Base-by-base conservation (phyloP, 2,113 vertebrate genomes). In the Halichoerus grypus region DNA sequence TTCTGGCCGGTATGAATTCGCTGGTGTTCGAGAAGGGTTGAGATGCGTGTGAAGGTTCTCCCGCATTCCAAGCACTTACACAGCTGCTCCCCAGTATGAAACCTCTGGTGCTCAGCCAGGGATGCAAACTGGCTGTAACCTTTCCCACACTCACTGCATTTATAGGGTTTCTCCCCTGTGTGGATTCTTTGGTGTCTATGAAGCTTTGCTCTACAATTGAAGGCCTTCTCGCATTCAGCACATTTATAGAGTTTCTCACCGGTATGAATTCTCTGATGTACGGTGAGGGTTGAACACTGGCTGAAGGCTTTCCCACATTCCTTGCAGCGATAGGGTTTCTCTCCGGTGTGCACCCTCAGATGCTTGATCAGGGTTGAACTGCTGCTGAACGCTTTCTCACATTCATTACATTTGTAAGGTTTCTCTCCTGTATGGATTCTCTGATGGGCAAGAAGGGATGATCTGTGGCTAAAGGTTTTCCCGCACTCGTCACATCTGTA, bases 271-370 rank as follows among this genome's bases (percentile, higher is more conserved):
- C 97, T 97, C 96, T 97, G 97, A 82, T 98, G 97, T 19, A 98
- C 80, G 22, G 92, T 98, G 63, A 98, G 97, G 19, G 97, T 96
- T 28, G 97, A 98, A 36, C 87, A 97, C 84, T 98, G 97, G 94
- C 98, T 97, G 8, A 98, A 98, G 83, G 97, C 97, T 86, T 98
- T 98, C 10, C 98, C 96, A 89, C 97, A 97, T 16, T 97, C 95
- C n/a, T 94, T 81, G 51, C 97, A 98, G 2, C 33, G 55, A 76
- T 98, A 98, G 1, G 98, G 97, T 61, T 97, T 98, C 86, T 98
- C 96, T 51, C 97, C 96, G 0, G 95, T 98, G 36, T 98, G 98
- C 7, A 98, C 93, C 63, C 97, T 81, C 83, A 97, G 87, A 63
- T 98, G 97, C 67, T 97, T 97, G 76, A 96, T 97, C 8, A 98